Conservation (phyloP, 2,888 invertebrate genomes). For the Cephonodes hylas region DNA sequence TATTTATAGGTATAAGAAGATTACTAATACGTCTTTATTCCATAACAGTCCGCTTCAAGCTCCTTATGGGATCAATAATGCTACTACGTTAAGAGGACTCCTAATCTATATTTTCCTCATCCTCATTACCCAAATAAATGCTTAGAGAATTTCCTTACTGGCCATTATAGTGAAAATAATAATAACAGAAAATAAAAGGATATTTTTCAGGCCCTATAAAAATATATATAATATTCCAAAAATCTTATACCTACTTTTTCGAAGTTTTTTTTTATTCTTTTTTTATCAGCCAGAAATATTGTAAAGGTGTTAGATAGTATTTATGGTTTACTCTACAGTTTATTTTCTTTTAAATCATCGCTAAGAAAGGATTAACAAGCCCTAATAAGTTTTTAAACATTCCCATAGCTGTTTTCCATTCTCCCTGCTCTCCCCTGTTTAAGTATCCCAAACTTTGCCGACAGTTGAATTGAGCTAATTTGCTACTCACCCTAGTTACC, state of each 20-base stretch:
- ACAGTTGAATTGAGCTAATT: slow-evolving; percentile 9
- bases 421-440: background rate
- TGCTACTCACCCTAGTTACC: background rate
- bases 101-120: no score
- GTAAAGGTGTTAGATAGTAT: no score
- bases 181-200: background rate
- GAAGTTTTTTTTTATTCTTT: background rate
- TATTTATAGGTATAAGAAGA: background rate
- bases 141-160: no score
- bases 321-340: no score
- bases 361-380: background rate
- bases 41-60: background rate
- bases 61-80: background rate
- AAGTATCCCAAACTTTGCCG: slow-evolving; percentile 6
- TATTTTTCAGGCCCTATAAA: background rate
- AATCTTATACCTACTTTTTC: no score
- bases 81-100: background rate
- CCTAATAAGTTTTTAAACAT: background rate
- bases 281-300: no score
- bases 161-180: no score
- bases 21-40: background rate
- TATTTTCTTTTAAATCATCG: background rate
- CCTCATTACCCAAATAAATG: no score
- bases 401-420: background rate
- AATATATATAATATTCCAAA: background rate